A percentile compares a stretch with the other conserved stretches of the same genome.
phyloP scores from a whole-genome alignment of 1,140 invertebrate species.

The Aphelenchoides besseyi region DNA sequence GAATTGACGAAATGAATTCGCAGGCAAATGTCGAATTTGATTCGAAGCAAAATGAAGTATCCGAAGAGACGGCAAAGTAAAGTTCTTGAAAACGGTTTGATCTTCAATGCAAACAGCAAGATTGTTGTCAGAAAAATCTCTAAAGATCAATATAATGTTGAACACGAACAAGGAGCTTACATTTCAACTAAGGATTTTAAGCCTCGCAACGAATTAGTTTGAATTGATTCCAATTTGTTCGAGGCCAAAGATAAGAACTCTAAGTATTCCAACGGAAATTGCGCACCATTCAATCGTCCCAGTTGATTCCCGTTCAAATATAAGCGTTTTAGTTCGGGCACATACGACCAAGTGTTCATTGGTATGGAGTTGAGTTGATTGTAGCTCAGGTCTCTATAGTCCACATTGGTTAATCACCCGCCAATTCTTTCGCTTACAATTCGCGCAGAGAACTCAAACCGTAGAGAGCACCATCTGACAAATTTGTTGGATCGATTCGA shows the following conservation, averaged over 20 bases:
- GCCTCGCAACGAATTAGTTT: not conserved
- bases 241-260: slow-evolving; percentile 15
- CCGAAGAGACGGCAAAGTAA: not conserved
- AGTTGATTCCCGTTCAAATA: not conserved
- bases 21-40: not conserved
- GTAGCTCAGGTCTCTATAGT: not conserved
- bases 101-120: not conserved
- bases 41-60: slow-evolving; percentile 1
- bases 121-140: slow-evolving; percentile 5
- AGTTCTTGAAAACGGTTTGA: not conserved
- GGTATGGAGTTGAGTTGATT: not conserved
- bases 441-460: not conserved
- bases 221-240: not conserved
- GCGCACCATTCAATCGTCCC: not conserved
- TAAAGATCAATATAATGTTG: not conserved
- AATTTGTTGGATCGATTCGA: not conserved
- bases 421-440: no score
- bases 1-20: not conserved
- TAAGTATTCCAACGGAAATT: not conserved
- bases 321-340: slow-evolving; percentile 3
- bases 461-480: not conserved
- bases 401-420: not conserved
- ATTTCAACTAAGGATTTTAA: not conserved
- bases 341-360: not conserved
- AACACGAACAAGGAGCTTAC: not conserved